Evolutionary conservation across 2,797 vertebrate genomes (phyloP), one percentile per base, ranked within the genome.

Genomic region (Myioborus miniatus): DNA sequence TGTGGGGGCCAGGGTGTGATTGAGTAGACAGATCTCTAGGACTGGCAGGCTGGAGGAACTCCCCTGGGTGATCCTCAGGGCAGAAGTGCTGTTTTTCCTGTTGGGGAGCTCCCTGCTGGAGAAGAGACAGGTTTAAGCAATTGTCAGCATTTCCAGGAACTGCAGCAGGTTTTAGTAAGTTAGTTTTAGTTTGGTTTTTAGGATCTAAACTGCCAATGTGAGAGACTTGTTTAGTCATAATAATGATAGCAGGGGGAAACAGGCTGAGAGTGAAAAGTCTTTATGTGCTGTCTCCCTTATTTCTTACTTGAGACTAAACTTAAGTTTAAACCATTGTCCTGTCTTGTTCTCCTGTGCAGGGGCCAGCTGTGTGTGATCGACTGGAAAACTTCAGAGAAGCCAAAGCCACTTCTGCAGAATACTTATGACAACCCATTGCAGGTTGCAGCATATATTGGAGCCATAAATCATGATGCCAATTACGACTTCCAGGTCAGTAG

Each of bases 301-400:
- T 90, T 90, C 74, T 80, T 70, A 30, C 32, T 53, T 69, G 13
- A 34, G 53, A 46, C 79, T 74, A 27, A 64, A 34, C 37, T 58
- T 8, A 27, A 59, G 37, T 34, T 83, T 82, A 56, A 92, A 83
- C 39, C 26, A 4, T 52, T 63, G 37, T 71, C 50, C 20, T 93
- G 0, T 77, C 18, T 87, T 77, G 9, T 79, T 90, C 49, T 80
- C 69, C 63, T 93, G 22, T 26, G 41, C 97, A 99, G 99, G 91
- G 99, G 98, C 77, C 98, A 96, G 6, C 81, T 99, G 15, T 99
- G 99, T 97, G 98, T 99, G 86, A 99, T 99, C 53, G 99, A 99
- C 88, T 99, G 99, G 99, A 99, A 99, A 93, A 99, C 99, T 15
- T 99, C 99, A 2, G 99, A 99, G 93, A 99, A 98, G 96, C 98